These are phyloP conservation scores for Schizopygopsis pylzovi DNA, from an alignment of 2,797 vertebrate genomes.

Conservation along the genomic window DNA sequence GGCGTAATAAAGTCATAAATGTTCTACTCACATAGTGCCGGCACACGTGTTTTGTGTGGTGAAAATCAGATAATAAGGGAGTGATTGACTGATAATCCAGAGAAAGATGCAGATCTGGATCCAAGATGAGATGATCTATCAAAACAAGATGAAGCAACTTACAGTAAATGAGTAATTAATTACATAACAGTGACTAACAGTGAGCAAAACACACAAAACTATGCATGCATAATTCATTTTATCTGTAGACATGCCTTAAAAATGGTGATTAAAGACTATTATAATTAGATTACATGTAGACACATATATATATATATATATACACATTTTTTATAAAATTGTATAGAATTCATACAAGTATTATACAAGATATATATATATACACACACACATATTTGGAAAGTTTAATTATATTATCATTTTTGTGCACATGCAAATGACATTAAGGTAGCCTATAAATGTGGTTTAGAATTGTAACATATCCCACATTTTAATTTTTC, in stretches of 20 bases:
- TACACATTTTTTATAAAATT: too few relatives aligned
- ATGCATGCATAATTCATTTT: neutral
- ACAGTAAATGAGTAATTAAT: too few relatives aligned
- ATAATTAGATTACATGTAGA: neutral
- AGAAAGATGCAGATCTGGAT: neutral
- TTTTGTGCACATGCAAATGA: neutral
- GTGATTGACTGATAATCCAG: neutral
- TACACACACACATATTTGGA: too few relatives aligned
- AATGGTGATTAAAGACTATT: neutral
- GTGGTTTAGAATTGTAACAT: neutral
- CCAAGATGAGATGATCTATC: neutral
- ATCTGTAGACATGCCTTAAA: neutral
- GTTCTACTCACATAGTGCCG: conserved; percentile 20
- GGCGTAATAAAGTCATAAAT: neutral
- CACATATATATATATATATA: too few relatives aligned
- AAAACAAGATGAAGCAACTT: conserved; percentile 23
- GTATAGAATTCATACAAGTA: too few relatives aligned
- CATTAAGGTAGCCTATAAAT: neutral
- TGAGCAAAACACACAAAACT: conserved; percentile 6
- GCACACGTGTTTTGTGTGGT: neutral
- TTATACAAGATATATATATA: too few relatives aligned
- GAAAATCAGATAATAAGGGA: conserved; percentile 26
- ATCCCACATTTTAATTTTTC: neutral
- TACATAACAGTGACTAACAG: neutral
- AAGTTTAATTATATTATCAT: too few relatives aligned